These are phyloP conservation scores for Syngnathoides biaculeatus DNA, from an alignment of 2,113 vertebrate genomes.

Conservation along the genomic window DNA sequence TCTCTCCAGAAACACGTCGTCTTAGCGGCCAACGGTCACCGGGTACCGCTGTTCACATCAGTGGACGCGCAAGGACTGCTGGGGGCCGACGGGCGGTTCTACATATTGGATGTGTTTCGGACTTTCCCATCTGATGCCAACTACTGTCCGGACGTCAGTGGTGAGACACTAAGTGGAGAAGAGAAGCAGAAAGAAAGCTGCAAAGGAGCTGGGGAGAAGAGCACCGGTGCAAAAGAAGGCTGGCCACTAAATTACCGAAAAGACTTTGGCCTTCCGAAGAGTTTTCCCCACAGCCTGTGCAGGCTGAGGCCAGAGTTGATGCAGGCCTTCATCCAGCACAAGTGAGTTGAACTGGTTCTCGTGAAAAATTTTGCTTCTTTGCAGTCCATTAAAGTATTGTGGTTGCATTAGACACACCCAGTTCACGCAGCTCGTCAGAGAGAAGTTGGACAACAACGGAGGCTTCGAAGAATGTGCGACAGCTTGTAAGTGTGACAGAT, in stretches of 20 bases:
- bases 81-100: constrained; percentile 77
- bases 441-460: constrained; percentile 64
- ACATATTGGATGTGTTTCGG: constrained; percentile 77
- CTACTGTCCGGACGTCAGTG: constrained; percentile 54
- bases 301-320: constrained; percentile 75
- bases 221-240: constrained; percentile 26
- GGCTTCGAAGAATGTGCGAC: constrained; percentile 69
- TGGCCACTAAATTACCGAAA: constrained; percentile 56
- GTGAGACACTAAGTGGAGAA: constrained; percentile 22
- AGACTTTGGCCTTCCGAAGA: constrained; percentile 55
- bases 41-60: constrained; percentile 74
- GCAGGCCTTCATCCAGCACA: constrained; percentile 73
- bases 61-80: constrained; percentile 76
- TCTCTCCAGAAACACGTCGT: constrained; percentile 70
- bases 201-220: constrained; percentile 31
- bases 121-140: constrained; percentile 76
- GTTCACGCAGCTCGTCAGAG: constrained; percentile 65
- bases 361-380: not conserved
- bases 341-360: constrained; percentile 60
- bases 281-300: constrained; percentile 70
- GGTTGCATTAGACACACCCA: constrained; percentile 62
- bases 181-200: constrained; percentile 22
- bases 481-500: constrained; percentile 43
- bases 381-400: not conserved
- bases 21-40: constrained; percentile 54